Evolutionary conservation across 2,888 invertebrate species (phyloP).

Genomic region (Calliphora vomitoria): DNA sequence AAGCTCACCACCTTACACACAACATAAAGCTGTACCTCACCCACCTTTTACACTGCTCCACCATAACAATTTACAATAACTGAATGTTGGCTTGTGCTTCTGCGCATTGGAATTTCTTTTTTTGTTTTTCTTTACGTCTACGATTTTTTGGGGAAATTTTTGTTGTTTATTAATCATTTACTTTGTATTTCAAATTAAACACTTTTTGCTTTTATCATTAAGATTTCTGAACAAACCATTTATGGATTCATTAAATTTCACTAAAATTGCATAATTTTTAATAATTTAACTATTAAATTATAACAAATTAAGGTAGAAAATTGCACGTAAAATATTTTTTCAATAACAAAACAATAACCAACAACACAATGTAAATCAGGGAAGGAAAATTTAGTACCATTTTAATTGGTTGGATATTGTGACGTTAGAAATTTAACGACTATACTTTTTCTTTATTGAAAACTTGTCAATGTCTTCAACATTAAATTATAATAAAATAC

Average conservation of each 20-base stretch:
- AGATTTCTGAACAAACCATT: constrained; percentile 24
- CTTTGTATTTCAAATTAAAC: background rate
- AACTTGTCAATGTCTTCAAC: too few species aligned
- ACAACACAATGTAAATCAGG: constrained; percentile 1
- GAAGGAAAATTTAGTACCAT: background rate
- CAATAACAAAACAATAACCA: constrained; percentile 60
- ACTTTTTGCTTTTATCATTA: constrained; percentile 19
- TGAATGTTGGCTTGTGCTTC: constrained; percentile 64
- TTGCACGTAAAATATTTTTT: constrained; percentile 41
- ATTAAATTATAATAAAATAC: too few species aligned
- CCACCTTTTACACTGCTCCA: constrained; percentile 47
- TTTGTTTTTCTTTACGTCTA: constrained; percentile 35
- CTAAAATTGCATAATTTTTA: constrained; percentile 60
- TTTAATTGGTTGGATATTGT: background rate
- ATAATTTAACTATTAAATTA: constrained; percentile 60
- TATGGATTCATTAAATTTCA: constrained; percentile 53
- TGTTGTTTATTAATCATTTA: constrained; percentile 43
- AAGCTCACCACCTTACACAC: constrained; percentile 39
- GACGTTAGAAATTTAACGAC: too few species aligned
- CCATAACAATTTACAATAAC: constrained; percentile 54
- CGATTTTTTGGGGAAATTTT: constrained; percentile 42
- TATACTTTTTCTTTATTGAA: too few species aligned
- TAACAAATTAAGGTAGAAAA: constrained; percentile 45
- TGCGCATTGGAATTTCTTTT: constrained; percentile 73
- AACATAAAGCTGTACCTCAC: constrained; percentile 48